Percentiles rank a stretch among this genome's conserved stretches.
Evolutionary conservation across 1,140 invertebrate genomes (phyloP).

Genomic region (Danaus melanippus): DNA sequence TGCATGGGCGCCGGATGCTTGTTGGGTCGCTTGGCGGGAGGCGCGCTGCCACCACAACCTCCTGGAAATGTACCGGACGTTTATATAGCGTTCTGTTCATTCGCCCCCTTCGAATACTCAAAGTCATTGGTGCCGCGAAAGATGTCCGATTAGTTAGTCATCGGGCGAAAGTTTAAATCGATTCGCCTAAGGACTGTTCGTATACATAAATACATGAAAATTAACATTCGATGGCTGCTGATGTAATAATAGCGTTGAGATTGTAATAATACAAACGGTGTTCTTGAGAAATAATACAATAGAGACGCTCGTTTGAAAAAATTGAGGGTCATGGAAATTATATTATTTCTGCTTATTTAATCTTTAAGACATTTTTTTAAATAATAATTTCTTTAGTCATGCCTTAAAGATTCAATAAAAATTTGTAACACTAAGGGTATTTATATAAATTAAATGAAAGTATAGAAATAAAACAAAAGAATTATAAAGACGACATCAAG

Average conservation of each 20-base stretch:
- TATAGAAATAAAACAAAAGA: background rate
- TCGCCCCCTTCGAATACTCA: no score
- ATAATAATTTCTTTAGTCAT: background rate
- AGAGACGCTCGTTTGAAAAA: background rate
- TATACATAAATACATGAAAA: background rate
- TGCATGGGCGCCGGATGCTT: slow-evolving; percentile 80
- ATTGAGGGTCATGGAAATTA: slow-evolving; percentile 2
- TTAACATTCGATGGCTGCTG: background rate
- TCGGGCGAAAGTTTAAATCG: no score
- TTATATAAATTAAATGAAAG: background rate
- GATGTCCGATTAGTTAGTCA: no score
- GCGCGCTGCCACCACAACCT: slow-evolving; percentile 35
- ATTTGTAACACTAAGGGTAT: background rate
- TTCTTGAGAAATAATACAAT: slow-evolving; percentile 8
- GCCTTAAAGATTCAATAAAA: background rate
- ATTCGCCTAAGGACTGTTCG: no score
- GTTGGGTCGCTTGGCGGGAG: slow-evolving; percentile 77
- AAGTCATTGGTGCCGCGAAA: no score
- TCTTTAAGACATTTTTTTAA: no score
- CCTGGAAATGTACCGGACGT: slow-evolving; percentile 13
- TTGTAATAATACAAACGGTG: background rate
- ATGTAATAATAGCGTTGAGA: no score
- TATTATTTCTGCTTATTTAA: slow-evolving; percentile 3
- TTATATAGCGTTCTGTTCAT: no score
- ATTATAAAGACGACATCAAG: slow-evolving; percentile 6